Evolutionary conservation across 2,888 invertebrate genomes (phyloP), one percentile per base, ranked within the genome.

Genomic region (Bimastos eiseni): DNA sequence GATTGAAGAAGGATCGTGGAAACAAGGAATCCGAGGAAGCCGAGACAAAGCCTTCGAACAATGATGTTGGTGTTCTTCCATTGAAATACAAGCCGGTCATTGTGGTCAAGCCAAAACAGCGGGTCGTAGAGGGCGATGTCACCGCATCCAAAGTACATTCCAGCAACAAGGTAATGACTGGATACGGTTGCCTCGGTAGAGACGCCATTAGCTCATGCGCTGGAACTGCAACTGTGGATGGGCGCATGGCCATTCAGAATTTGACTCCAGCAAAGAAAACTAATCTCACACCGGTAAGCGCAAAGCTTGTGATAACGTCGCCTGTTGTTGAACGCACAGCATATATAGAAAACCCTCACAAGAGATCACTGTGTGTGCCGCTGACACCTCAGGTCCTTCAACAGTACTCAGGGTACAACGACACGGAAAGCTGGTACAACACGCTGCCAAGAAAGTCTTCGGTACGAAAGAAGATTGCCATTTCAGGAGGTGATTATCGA

Each of bases 221-320:
- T 86, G 86, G 86, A 24, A 86, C 19, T 86, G 33, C 13, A 11
- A 30, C 70, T n/a, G n/a, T n/a, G 70, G 70, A 70, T 70, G 70
- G n/a, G n/a, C 70, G n/a, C 70, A n/a, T 70, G 30, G n/a, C 70
- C 30, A 70, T 30, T 11, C 70, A 8, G 24, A n/a, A 91, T 90
- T 44, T 37, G 89, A 36, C 34, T 38, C 37, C 44, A 37, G 41
- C 11, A 1, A 90, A 36, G 17, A 36, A 34, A 3, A 36, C 24
- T 4, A 30, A 89, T 55, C 37, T 89, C 33, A 36, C 44, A 13
- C 91, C 92, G 36, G 92, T 92, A 30, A 90, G 89, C n/a, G 92
- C 92, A 19, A 49, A 90, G 36, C 92, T 92, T 6, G 93, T 92
- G 84, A 92, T 92, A 38, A 91, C 92, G n/a, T 92, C 92, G 15